Evolutionary conservation across 2,113 vertebrate species (phyloP).

Genomic region (Peucedramus taeniatus): DNA sequence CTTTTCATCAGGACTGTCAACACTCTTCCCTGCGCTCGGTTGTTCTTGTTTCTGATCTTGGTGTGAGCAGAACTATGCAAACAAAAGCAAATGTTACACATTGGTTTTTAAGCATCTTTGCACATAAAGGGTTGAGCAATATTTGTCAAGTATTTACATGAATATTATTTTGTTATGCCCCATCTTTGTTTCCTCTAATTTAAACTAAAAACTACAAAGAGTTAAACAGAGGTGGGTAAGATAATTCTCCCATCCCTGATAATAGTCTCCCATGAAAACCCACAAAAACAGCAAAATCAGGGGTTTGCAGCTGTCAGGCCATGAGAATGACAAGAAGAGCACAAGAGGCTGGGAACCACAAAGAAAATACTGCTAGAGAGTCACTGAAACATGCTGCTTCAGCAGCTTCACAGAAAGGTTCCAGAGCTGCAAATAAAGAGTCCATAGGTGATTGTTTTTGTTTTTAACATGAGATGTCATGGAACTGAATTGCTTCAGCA

Average conservation of each 20-base stretch:
- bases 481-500: background rate
- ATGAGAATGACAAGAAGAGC: background rate
- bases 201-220: background rate
- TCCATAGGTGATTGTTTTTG: background rate
- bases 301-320: background rate
- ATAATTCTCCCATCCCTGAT: background rate
- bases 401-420: background rate
- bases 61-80: background rate
- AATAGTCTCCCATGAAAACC: background rate
- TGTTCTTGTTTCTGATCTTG: background rate
- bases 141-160: background rate
- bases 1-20: background rate
- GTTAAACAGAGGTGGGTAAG: background rate
- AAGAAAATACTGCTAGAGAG: background rate
- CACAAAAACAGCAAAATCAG: rapidly evolving
- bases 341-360: background rate
- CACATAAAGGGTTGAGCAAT: background rate
- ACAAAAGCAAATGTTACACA: rapidly evolving
- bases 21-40: background rate
- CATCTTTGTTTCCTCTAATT: background rate
- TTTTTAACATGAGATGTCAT: background rate
- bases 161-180: background rate
- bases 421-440: background rate
- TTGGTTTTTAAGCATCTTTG: background rate
- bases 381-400: background rate